Percentiles rank a stretch among this genome's conserved stretches.
Conservation (phyloP, 2,113 vertebrate genomes). For the Anguilla rostrata region DNA sequence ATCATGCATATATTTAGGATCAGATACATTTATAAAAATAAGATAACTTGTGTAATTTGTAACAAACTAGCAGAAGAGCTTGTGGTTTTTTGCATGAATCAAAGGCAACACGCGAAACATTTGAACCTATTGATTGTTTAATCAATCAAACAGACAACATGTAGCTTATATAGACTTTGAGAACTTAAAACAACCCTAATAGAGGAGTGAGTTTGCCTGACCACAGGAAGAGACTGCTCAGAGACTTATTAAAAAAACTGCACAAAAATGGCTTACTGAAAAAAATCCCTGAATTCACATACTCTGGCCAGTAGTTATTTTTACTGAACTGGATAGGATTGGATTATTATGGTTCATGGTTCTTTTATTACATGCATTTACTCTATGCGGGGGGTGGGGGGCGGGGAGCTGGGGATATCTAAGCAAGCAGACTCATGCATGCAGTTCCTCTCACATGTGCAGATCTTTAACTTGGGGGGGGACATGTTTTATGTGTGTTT, state of each 20-base stretch:
- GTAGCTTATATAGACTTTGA: not conserved
- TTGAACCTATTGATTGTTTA: not conserved
- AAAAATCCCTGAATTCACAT: too few species aligned
- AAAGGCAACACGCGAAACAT: not conserved
- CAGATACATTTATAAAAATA: not conserved
- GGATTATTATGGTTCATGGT: not conserved
- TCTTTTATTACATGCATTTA: not conserved
- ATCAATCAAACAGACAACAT: not conserved
- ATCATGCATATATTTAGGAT: not conserved
- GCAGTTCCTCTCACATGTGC: not conserved
- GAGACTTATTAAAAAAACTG: too few species aligned
- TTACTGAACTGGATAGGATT: not conserved
- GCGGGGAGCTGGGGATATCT: not conserved
- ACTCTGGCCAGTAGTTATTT: not conserved
- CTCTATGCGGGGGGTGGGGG: not conserved
- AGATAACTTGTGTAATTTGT: too few species aligned
- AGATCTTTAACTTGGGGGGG: not conserved
- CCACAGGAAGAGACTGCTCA: too few species aligned
- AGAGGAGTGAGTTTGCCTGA: not conserved
- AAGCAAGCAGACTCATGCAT: not conserved
- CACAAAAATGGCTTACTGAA: too few species aligned
- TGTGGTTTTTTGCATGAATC: not conserved
- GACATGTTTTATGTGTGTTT: not conserved
- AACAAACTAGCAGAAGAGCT: not conserved
- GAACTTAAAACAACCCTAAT: not conserved